phyloP scores from a whole-genome alignment of 2,113 vertebrate genomes.

The Hyperoodon ampullatus region DNA sequence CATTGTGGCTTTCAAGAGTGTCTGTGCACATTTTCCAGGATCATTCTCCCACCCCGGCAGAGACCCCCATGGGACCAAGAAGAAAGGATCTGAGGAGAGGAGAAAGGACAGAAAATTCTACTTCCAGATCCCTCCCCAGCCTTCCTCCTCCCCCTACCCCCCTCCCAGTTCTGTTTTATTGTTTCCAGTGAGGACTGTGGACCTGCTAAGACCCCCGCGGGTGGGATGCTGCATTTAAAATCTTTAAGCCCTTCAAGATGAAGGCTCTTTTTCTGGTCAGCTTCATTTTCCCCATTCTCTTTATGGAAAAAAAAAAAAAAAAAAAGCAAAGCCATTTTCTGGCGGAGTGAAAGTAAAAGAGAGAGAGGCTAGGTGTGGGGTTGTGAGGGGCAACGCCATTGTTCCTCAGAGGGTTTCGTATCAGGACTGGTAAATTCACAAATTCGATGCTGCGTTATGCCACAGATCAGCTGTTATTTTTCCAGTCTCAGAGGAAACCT shows the following conservation, averaged over 20 bases:
- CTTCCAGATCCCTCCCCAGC: not conserved
- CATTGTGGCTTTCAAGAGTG: not conserved
- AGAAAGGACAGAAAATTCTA: not conserved
- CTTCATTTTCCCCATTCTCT: slow-evolving; percentile 40
- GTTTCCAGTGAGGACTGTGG: not conserved
- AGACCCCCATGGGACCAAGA: not conserved
- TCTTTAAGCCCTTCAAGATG: not conserved
- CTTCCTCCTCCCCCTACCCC: not conserved
- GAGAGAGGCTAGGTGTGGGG: not conserved
- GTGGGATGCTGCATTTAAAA: not conserved
- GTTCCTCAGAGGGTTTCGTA: not conserved
- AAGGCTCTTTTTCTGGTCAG: not conserved
- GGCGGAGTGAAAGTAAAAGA: not conserved
- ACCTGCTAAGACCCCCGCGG: not conserved
- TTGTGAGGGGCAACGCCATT: not conserved
- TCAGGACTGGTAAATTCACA: slow-evolving; percentile 50
- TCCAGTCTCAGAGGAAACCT: slow-evolving; percentile 80
- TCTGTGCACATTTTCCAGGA: not conserved
- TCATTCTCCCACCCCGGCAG: not conserved
- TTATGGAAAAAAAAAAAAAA: not conserved
- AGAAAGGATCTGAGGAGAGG: not conserved
- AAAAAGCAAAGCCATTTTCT: not conserved
- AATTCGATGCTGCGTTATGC: slow-evolving; percentile 51
- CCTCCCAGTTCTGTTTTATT: no score
- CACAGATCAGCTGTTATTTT: slow-evolving; percentile 82